These are phyloP conservation scores for Oreortyx pictus DNA, from an alignment of 2,797 vertebrate genomes.

Conservation along the genomic window DNA sequence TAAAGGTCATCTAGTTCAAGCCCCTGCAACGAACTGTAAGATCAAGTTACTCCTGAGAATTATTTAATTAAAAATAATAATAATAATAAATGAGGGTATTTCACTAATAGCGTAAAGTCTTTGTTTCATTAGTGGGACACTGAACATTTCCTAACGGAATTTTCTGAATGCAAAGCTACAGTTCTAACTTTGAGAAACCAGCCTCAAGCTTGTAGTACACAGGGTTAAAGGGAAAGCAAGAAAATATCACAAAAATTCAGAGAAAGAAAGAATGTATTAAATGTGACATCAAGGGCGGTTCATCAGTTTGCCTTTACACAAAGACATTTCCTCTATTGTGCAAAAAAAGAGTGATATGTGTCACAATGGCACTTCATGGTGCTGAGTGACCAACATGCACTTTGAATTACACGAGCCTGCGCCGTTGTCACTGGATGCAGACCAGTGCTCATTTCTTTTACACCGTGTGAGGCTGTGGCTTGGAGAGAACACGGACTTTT, in stretches of 20 bases:
- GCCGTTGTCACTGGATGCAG: not conserved
- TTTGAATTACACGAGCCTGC: not conserved
- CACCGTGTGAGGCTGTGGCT: not conserved
- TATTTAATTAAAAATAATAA: not conserved
- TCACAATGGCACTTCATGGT: fast-evolving
- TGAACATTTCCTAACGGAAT: not conserved
- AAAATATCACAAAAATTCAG: not conserved
- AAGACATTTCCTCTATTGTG: not conserved
- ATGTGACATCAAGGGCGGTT: not conserved
- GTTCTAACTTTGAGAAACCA: not conserved
- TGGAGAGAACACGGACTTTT: not conserved
- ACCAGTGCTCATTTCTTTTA: not conserved
- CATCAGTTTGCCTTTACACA: not conserved
- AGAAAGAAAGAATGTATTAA: not conserved
- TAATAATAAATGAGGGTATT: not conserved
- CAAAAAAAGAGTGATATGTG: not conserved
- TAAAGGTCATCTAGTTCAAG: too few relatives aligned
- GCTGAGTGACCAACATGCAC: fast-evolving
- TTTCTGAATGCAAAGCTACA: not conserved
- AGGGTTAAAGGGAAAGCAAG: not conserved
- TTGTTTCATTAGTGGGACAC: not conserved
- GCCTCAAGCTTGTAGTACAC: not conserved
- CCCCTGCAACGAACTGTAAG: too few relatives aligned
- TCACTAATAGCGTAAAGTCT: not conserved
- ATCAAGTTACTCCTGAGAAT: too few relatives aligned